A percentile compares a stretch with the other conserved stretches of the same genome.
Evolutionary conservation across 2,797 vertebrate genomes (phyloP).

Genomic region (Chelon labrosus): DNA sequence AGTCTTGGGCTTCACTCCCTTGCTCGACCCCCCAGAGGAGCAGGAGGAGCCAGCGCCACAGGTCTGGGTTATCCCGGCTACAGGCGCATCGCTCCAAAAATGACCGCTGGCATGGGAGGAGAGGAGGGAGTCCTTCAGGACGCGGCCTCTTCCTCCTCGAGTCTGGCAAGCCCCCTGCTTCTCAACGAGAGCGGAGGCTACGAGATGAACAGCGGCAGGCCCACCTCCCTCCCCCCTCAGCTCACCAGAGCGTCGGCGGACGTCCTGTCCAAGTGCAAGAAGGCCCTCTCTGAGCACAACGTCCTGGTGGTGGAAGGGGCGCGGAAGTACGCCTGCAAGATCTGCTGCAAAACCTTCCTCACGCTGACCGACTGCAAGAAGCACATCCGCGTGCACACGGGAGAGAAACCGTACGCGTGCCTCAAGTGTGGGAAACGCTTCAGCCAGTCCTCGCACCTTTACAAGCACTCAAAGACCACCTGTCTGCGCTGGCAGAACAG

Average conservation of each 20-base stretch:
- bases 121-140: constrained; percentile 88
- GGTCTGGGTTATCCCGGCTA: constrained; percentile 88
- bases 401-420: constrained; percentile 98
- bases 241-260: constrained; percentile 95
- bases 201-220: constrained; percentile 68
- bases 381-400: constrained; percentile 97
- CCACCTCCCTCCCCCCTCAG: constrained; percentile 87
- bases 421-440: constrained; percentile 98
- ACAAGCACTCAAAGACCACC: constrained; percentile 99
- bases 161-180: constrained; percentile 78
- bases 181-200: constrained; percentile 86
- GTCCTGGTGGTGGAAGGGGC: constrained; percentile 98
- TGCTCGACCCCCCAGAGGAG: constrained; percentile 87
- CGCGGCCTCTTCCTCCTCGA: constrained; percentile 84
- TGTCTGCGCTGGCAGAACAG: constrained; percentile 98
- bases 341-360: constrained; percentile 99
- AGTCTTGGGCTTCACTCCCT: constrained; percentile 92
- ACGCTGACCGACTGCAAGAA: constrained; percentile 99
- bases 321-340: constrained; percentile 97
- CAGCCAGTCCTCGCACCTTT: constrained; percentile 98
- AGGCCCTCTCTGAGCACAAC: constrained; percentile 98
- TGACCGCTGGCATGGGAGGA: constrained; percentile 79
- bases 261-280: constrained; percentile 98
- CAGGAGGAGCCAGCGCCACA: constrained; percentile 74
- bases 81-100: constrained; percentile 95